Evolutionary conservation across 2,888 invertebrate species (phyloP), one percentile per base, ranked within the genome.

Genomic region (Glaucopsyche alexis): DNA sequence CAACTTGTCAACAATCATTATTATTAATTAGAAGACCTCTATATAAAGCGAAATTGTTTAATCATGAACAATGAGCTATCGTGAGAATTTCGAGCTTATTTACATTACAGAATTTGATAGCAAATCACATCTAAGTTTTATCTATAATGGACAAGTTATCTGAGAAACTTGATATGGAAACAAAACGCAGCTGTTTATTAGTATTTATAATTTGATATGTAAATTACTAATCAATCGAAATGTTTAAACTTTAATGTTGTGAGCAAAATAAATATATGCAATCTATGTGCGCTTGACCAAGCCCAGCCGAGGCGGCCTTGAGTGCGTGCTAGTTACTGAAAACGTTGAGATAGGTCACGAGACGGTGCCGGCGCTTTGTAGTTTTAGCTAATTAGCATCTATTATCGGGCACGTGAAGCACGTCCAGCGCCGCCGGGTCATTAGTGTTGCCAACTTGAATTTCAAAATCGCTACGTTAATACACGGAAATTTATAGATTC

Each of bases 291-390:
- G 60, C 60, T 38, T 60, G 60, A 60, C 29, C 60, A 60, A 60
- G 60, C 60, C 55, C 16, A 16, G 16, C 16, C 29, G 13, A 40
- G 19, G 66, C 42, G 66, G 19, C 66, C 66, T 66, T 66, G 42
- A 66, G 42, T 42, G n/a, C 42, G 65, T 38, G 55, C 19, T 55
- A 47, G 47, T 47, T 47, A 55, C 40, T 40, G 65, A 66, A 40
- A 42, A 66, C 42, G 66, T 66, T 66, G 66, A 66, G 66, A 66
- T 66, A 66, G 66, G 66, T 66, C 66, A 66, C n/a, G 42, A 66
- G 66, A 9, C n/a, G 66, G 16, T 16, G 42, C 66, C 7, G 65
- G 14, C 8, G 66, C 60, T 60, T 29, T 60, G 60, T 60, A 65
- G 14, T 66, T 66, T 40, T 42, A 66, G 42, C 66, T 66, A 66